Conservation (phyloP, 2,888 invertebrate genomes). For the Nymphalis urticae region DNA sequence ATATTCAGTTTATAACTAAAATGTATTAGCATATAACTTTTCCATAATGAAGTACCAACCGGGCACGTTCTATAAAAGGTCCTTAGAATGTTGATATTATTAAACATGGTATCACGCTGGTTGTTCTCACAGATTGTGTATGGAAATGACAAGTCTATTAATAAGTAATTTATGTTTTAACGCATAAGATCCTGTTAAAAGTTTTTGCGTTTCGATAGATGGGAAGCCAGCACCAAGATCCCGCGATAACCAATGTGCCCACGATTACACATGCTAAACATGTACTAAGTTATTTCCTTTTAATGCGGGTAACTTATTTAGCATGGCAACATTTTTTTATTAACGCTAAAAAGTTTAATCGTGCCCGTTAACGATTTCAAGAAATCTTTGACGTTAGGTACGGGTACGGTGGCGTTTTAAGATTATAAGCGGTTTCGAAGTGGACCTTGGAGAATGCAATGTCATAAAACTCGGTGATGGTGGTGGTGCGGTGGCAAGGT, state of each 20-base stretch:
- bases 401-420: not conserved
- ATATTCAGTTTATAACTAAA: constrained; percentile 18
- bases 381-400: too few relatives aligned
- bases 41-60: constrained; percentile 35
- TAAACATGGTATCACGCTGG: constrained; percentile 34
- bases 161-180: constrained; percentile 32
- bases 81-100: constrained; percentile 38
- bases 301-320: constrained; percentile 8
- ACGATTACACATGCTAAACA: constrained; percentile 2
- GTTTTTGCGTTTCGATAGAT: constrained; percentile 18
- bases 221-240: constrained; percentile 1
- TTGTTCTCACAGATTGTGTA: constrained; percentile 38
- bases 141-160: constrained; percentile 41
- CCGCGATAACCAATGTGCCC: not conserved
- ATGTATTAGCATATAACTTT: constrained; percentile 31
- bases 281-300: constrained; percentile 5
- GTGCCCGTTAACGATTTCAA: not conserved
- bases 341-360: not conserved
- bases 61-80: constrained; percentile 35
- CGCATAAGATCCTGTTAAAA: constrained; percentile 21
- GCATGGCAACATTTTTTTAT: not conserved
- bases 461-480: constrained; percentile 30
- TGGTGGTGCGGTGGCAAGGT: constrained; percentile 30
- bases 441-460: constrained; percentile 2
- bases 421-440: not conserved